These are phyloP conservation scores for Mormyrops boulengeri DNA, from an alignment of 2,797 vertebrate species.

Conservation along the genomic window DNA sequence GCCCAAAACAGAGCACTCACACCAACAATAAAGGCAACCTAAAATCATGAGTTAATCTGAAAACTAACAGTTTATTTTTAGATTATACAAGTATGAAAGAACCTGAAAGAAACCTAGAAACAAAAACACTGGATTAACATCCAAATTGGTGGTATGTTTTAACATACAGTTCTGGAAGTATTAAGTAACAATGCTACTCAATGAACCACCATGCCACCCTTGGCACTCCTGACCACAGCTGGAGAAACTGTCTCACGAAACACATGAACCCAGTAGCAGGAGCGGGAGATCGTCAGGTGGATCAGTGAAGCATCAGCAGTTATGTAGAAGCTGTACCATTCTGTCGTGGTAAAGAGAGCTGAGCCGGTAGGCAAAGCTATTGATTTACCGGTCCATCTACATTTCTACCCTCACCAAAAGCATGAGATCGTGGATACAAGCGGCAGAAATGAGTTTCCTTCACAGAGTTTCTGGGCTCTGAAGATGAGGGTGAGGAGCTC, in stretches of 20 bases:
- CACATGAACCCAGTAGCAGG: not conserved
- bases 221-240: not conserved
- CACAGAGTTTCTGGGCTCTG: not conserved
- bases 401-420: not conserved
- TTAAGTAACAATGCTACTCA: not conserved
- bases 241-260: not conserved
- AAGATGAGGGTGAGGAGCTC: not conserved
- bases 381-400: not conserved
- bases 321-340: not conserved
- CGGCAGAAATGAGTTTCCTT: not conserved
- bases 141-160: not conserved
- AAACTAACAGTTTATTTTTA: not conserved
- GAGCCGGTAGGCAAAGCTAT: not conserved
- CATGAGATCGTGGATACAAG: not conserved
- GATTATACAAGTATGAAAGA: not conserved
- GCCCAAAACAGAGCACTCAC: not conserved
- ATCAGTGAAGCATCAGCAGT: not conserved
- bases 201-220: not conserved
- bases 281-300: not conserved
- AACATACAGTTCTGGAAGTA: not conserved
- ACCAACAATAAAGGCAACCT: not conserved
- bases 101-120: constrained; percentile 4
- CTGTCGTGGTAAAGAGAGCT: not conserved
- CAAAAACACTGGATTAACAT: not conserved
- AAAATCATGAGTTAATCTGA: not conserved